These are phyloP conservation scores for Asarcornis scutulata DNA, from an alignment of 2,113 vertebrate genomes.

Conservation along the genomic window DNA sequence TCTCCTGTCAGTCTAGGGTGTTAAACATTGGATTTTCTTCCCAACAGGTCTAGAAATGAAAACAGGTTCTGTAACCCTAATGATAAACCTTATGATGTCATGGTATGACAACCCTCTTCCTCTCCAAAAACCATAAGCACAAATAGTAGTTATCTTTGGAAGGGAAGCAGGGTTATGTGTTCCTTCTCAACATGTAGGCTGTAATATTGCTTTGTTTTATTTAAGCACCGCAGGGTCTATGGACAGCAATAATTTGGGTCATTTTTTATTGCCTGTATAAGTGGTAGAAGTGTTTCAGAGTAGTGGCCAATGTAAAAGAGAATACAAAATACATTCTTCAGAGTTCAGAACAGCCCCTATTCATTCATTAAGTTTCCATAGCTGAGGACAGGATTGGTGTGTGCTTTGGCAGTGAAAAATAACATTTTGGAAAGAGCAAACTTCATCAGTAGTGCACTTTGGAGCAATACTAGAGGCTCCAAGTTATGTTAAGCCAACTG, in stretches of 20 bases:
- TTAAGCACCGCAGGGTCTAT: not conserved
- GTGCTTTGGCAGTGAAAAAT: slow-evolving; percentile 45
- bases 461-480: slow-evolving; percentile 1
- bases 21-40: not conserved
- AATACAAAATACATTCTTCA: slow-evolving; percentile 21
- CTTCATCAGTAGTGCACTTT: slow-evolving; percentile 14
- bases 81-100: not conserved
- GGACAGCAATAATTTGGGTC: not conserved
- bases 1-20: not conserved
- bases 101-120: not conserved
- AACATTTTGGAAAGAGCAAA: slow-evolving; percentile 2
- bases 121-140: not conserved
- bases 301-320: not conserved
- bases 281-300: not conserved
- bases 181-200: not conserved
- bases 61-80: not conserved
- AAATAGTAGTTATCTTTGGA: not conserved
- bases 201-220: not conserved
- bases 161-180: not conserved
- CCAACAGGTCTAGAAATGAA: not conserved
- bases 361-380: slow-evolving; percentile 17
- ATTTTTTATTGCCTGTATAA: slow-evolving; percentile 1
- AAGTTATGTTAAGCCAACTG: slow-evolving; percentile 25
- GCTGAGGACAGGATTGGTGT: not conserved
- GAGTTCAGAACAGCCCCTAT: not conserved